A percentile compares a stretch with the other conserved stretches of the same genome.
Evolutionary conservation across 2,113 vertebrate species (phyloP).

Genomic region (Cinclus mexicanus): DNA sequence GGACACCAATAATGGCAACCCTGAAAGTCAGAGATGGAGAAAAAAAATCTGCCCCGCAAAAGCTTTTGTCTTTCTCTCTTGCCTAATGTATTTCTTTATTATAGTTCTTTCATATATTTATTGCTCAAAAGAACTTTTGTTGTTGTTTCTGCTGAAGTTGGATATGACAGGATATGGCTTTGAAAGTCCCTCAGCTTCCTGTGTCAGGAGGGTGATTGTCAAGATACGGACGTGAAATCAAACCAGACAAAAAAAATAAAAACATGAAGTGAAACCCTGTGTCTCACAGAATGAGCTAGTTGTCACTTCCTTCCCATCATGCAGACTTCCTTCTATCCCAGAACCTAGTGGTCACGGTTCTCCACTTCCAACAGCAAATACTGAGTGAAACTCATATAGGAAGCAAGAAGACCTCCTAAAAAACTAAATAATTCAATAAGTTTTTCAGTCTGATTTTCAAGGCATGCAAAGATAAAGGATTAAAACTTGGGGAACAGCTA

Average conservation of each 20-base stretch:
- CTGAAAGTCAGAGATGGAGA: background rate
- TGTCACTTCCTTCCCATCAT: background rate
- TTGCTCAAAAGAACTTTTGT: background rate
- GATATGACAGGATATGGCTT: background rate
- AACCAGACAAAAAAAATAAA: slow-evolving; percentile 9
- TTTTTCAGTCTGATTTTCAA: background rate
- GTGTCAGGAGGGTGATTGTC: background rate
- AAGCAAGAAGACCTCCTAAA: background rate
- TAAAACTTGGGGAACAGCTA: background rate
- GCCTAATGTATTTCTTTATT: background rate
- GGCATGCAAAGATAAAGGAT: background rate
- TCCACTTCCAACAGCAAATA: background rate
- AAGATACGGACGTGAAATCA: slow-evolving; percentile 20
- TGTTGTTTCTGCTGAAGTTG: background rate
- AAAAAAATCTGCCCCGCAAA: background rate
- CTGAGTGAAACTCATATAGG: background rate
- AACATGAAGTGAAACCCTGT: background rate
- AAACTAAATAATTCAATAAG: background rate
- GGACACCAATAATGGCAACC: background rate
- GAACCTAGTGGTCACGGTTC: background rate
- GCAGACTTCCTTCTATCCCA: background rate
- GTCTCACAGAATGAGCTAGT: background rate
- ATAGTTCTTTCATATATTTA: background rate
- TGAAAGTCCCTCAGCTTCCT: slow-evolving; percentile 6
- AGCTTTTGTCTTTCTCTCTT: background rate